A percentile compares a stretch with the other conserved stretches of the same genome.
Conservation (phyloP, 2,797 vertebrate species). For the Pteropus rufus region DNA sequence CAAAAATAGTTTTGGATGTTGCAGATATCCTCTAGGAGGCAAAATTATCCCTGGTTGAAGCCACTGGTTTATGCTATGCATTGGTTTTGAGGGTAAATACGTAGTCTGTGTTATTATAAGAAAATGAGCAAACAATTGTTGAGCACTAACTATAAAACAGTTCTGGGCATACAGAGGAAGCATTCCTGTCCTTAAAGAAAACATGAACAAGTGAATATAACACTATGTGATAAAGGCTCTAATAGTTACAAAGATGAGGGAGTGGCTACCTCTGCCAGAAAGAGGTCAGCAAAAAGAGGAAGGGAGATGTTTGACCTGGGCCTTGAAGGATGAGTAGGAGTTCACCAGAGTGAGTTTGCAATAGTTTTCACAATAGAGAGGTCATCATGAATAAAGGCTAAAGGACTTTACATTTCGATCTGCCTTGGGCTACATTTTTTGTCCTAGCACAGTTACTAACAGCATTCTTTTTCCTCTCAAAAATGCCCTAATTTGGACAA, state of each 20-base stretch:
- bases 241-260: not conserved
- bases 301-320: not conserved
- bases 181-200: not conserved
- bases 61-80: not conserved
- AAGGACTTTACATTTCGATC: not conserved
- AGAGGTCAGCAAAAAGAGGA: not conserved
- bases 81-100: not conserved
- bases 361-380: not conserved
- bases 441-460: not conserved
- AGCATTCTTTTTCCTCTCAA: not conserved
- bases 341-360: not conserved
- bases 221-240: not conserved
- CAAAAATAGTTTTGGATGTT: not conserved
- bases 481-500: not conserved
- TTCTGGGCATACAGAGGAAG: not conserved
- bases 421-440: not conserved
- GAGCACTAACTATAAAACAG: not conserved
- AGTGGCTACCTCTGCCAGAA: not conserved
- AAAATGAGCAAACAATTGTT: not conserved
- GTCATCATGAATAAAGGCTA: not conserved
- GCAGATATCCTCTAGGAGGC: not conserved
- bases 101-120: not conserved
- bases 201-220: not conserved
- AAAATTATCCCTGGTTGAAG: not conserved
- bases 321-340: not conserved